A percentile compares a stretch with the other conserved stretches of the same genome.
Evolutionary conservation across 2,113 vertebrate species (phyloP).

Genomic region (Numenius arquata): DNA sequence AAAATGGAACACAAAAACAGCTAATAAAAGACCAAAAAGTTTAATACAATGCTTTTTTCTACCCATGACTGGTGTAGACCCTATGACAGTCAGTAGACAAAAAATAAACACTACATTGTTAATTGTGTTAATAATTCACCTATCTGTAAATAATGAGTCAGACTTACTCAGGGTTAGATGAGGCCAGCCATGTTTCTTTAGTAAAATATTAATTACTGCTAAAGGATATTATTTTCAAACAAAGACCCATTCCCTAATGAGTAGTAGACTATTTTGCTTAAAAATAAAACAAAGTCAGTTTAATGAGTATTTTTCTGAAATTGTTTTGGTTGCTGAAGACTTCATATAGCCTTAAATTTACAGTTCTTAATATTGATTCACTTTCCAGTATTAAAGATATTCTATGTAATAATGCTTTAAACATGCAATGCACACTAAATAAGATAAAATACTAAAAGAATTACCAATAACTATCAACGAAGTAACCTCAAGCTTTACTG

Average conservation of each 20-base stretch:
- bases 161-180: constrained; percentile 5
- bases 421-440: neutral
- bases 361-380: neutral
- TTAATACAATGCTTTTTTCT: neutral
- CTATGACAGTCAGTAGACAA: neutral
- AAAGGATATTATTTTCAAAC: constrained; percentile 21
- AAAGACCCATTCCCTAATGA: neutral
- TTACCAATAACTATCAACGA: neutral
- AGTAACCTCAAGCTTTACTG: neutral
- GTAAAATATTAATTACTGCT: constrained; percentile 58
- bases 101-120: neutral
- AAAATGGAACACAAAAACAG: neutral
- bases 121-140: constrained; percentile 61
- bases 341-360: neutral
- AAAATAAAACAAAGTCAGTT: neutral
- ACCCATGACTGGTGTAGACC: neutral
- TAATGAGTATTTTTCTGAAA: neutral
- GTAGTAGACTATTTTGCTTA: neutral
- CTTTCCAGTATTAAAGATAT: neutral
- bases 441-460: neutral
- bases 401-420: neutral
- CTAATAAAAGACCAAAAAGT: neutral
- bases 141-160: constrained; percentile 34
- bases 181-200: constrained; percentile 1
- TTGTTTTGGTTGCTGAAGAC: neutral